These are phyloP conservation scores for Callospermophilus lateralis DNA, from an alignment of 2,113 vertebrate genomes.

Conservation along the genomic window DNA sequence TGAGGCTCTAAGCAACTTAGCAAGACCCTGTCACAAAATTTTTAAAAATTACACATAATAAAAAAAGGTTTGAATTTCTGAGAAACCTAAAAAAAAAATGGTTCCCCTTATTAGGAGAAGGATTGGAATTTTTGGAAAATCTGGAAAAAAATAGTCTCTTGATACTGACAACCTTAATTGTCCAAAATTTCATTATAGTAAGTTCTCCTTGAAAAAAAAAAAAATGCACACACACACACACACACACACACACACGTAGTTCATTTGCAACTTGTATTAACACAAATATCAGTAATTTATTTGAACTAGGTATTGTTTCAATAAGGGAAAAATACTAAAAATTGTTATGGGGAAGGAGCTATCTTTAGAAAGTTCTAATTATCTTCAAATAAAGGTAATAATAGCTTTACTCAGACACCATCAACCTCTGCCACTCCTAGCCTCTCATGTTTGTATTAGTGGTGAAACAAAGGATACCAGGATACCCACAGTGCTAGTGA, in stretches of 20 bases:
- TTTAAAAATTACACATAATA: background rate
- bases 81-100: background rate
- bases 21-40: too few relatives aligned
- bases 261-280: conserved; percentile 27
- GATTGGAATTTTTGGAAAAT: background rate
- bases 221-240: too few relatives aligned
- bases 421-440: too few relatives aligned
- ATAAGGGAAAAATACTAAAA: background rate
- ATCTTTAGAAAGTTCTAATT: conserved; percentile 14
- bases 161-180: background rate
- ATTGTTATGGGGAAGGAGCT: background rate
- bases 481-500: background rate
- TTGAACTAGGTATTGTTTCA: conserved; percentile 25
- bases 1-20: too few relatives aligned
- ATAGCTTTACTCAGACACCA: background rate
- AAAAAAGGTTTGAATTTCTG: background rate
- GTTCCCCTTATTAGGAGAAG: background rate
- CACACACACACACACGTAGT: too few relatives aligned
- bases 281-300: background rate
- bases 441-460: background rate
- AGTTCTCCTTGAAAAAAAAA: background rate
- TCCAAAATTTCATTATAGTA: background rate
- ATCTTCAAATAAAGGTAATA: conserved; percentile 4
- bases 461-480: background rate
- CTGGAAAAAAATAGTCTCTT: background rate